Evolutionary conservation across 2,797 vertebrate species (phyloP), one percentile per base, ranked within the genome.

Genomic region (Hemibagrus guttatus): DNA sequence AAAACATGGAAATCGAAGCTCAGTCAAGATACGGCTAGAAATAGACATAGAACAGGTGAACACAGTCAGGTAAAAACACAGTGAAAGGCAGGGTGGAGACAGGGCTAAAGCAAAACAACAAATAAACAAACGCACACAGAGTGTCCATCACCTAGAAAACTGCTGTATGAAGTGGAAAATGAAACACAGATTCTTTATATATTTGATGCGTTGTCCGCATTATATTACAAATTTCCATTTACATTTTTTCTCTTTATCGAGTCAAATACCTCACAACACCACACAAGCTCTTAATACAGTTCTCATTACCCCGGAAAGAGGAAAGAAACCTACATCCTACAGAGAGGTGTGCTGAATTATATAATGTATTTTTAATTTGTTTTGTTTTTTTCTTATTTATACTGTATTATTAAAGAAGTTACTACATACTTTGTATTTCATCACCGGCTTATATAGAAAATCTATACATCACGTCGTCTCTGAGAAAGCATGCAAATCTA

Each of bases 401-500:
- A 46, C 8, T 46, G 3, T 46, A 6, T 46, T 46, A 39, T 39
- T 2, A 39, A 39, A 39, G 35, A 39, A 39, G 35, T 46, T 46
- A 46, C 46, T 46, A 9, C 8, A 46, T 46, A 6, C 46, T 46
- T 46, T 46, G 46, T 46, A 6, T 6, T 46, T 21, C 31, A 14
- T 78, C 61, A 31, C n/a, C 35, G 23, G 56, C 19, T 54, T 63
- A n/a, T 71, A 6, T 49, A 58, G 23, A 58, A 46, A 23, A 85
- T 75, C 54, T 79, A 49, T 17, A 42, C 26, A 21, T 46, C 26
- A 14, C 23, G 39, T 21, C 8, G 2, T 72, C 69, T 63, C 59
- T 26, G 79, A 84, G n/a, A 23, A 46, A 39, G 7, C 54, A 59
- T 61, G 35, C 56, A 74, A 74, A 79, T 79, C 58, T 85, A 35